Percentiles rank a stretch among this genome's conserved stretches.
Evolutionary conservation across 2,888 invertebrate genomes (phyloP).

Genomic region (Dasysyrphus albostriatus): DNA sequence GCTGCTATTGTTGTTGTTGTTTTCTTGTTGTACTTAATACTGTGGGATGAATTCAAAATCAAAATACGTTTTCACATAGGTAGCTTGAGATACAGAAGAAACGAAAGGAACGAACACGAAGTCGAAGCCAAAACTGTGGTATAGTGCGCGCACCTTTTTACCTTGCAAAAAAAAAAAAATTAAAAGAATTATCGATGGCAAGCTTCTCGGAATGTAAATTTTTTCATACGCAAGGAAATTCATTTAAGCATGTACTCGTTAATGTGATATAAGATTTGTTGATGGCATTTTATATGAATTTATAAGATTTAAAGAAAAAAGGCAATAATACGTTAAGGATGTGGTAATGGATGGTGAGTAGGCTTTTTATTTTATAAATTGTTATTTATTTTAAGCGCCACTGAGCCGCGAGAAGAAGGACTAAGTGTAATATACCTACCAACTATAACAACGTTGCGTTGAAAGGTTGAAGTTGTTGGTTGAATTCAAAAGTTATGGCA

Average conservation of each 20-base stretch:
- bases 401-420: slow-evolving; percentile 23
- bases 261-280: slow-evolving; percentile 44
- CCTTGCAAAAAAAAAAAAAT: slow-evolving; percentile 29
- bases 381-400: slow-evolving; percentile 66
- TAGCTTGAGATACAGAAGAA: too few relatives aligned
- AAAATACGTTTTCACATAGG: not conserved
- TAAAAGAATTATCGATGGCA: slow-evolving; percentile 48
- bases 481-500: slow-evolving; percentile 11
- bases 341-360: slow-evolving; percentile 43
- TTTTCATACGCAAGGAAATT: slow-evolving; percentile 8
- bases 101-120: slow-evolving; percentile 7
- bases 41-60: slow-evolving; percentile 28
- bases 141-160: slow-evolving; percentile 27
- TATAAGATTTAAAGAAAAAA: slow-evolving; percentile 48
- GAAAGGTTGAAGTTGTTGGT: slow-evolving; percentile 9
- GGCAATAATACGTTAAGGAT: slow-evolving; percentile 64
- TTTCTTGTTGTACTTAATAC: slow-evolving; percentile 10
- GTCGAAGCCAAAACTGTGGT: not conserved
- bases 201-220: slow-evolving; percentile 48
- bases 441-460: not conserved
- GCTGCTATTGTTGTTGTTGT: slow-evolving; percentile 4
- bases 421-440: not conserved
- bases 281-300: slow-evolving; percentile 50
- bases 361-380: slow-evolving; percentile 39
- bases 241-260: slow-evolving; percentile 30